Evolutionary conservation across 2,888 invertebrate genomes (phyloP).

Genomic region (Cordilura impudica): DNA sequence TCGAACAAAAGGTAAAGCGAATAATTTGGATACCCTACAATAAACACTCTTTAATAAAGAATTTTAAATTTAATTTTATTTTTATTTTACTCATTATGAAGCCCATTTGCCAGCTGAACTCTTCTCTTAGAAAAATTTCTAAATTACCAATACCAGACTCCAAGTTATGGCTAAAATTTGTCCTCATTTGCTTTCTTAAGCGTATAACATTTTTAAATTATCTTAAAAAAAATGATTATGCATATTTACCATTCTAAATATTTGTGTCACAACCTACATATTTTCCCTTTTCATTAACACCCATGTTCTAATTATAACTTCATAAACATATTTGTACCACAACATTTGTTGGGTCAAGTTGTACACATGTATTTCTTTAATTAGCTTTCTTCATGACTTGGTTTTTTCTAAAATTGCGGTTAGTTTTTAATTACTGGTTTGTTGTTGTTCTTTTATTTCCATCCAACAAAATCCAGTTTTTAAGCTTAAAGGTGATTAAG

Average conservation of each 20-base stretch:
- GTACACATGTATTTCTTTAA: neutral
- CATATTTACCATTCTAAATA: neutral
- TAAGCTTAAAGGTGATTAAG: neutral
- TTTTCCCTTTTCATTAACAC: slow-evolving; percentile 45
- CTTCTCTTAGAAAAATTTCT: no score
- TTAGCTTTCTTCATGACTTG: neutral
- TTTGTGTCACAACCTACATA: neutral
- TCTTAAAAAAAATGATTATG: neutral
- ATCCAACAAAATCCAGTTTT: neutral
- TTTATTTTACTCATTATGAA: no score
- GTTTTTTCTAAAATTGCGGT: neutral
- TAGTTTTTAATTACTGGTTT: neutral
- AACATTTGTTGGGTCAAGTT: neutral
- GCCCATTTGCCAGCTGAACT: no score
- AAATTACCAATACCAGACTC: no score
- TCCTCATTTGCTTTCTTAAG: neutral
- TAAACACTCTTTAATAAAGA: no score
- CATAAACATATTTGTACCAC: neutral
- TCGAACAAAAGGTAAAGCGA: no score
- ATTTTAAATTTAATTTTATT: no score
- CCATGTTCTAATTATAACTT: slow-evolving; percentile 14
- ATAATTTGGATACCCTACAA: no score
- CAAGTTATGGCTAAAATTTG: no score
- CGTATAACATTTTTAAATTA: neutral
- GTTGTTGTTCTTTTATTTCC: neutral